These are phyloP conservation scores for Ramazzottius varieornatus DNA, from an alignment of 2,888 invertebrate genomes.

Conservation along the genomic window DNA sequence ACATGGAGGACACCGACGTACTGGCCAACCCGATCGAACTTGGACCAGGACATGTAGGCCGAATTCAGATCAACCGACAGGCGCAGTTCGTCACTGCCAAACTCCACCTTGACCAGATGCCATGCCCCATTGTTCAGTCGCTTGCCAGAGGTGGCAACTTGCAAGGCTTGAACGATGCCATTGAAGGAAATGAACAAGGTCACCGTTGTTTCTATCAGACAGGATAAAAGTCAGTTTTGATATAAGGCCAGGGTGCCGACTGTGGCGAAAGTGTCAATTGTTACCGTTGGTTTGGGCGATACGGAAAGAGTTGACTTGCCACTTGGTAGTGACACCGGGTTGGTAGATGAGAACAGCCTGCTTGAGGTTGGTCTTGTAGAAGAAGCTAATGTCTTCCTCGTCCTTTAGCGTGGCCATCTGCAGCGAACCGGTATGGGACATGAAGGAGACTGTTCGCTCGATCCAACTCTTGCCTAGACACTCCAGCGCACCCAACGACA, in stretches of 20 bases:
- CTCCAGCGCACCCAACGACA: neutral
- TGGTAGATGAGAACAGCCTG: neutral
- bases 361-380: neutral
- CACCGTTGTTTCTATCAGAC: neutral
- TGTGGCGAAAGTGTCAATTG: neutral
- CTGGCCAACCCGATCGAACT: conserved; percentile 65
- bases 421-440: neutral
- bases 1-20: conserved; percentile 70
- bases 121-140: conserved; percentile 71
- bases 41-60: conserved; percentile 54
- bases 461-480: neutral
- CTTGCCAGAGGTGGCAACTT: neutral
- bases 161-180: neutral
- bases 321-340: neutral
- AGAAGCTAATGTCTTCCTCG: neutral
- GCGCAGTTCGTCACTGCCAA: conserved; percentile 68
- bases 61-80: conserved; percentile 73
- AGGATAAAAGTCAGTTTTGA: neutral
- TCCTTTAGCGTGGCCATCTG: neutral
- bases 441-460: neutral
- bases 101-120: conserved; percentile 87
- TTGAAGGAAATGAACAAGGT: neutral
- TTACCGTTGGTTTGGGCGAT: neutral
- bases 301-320: neutral
- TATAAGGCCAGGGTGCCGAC: neutral